Evolutionary conservation across 2,113 vertebrate genomes (phyloP).

Genomic region (Gobius niger): DNA sequence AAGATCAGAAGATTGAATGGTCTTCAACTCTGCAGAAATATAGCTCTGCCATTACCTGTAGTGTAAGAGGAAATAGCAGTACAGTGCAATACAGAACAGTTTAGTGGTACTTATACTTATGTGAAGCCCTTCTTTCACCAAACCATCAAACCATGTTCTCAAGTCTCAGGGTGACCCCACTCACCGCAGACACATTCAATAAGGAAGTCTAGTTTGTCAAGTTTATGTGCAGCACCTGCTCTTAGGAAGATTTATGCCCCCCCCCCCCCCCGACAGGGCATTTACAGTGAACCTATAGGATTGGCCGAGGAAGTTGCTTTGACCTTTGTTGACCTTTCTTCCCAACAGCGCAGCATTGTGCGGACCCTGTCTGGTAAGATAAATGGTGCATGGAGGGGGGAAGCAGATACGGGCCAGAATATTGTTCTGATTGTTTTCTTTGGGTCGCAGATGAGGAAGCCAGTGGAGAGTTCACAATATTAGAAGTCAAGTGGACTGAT

Average conservation of each 20-base stretch:
- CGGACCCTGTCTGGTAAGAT: slow-evolving; percentile 44
- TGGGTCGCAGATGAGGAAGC: slow-evolving; percentile 39
- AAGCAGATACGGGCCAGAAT: slow-evolving; percentile 59
- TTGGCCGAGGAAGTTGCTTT: slow-evolving; percentile 23
- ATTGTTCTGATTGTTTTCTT: slow-evolving; percentile 63
- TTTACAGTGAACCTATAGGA: slow-evolving; percentile 16
- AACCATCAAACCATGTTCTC: neutral
- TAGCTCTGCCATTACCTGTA: no score
- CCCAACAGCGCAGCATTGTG: slow-evolving; percentile 42
- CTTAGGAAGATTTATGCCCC: slow-evolving; percentile 18
- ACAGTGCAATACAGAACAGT: no score
- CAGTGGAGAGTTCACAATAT: slow-evolving; percentile 39
- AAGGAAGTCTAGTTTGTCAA: slow-evolving; percentile 7
- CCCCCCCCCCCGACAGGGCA: slow-evolving; percentile 19
- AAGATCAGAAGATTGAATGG: no score
- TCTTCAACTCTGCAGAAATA: no score
- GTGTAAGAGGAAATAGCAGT: no score
- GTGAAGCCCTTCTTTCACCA: neutral
- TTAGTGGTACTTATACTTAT: neutral
- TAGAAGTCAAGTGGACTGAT: slow-evolving; percentile 45
- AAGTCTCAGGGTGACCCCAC: neutral
- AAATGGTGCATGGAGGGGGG: slow-evolving; percentile 45
- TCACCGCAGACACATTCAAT: slow-evolving; percentile 6
- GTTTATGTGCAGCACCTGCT: slow-evolving; percentile 37
- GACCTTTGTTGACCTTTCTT: slow-evolving; percentile 44